phyloP scores from a whole-genome alignment of 2,888 invertebrate species.

The Branchellion lobata region DNA sequence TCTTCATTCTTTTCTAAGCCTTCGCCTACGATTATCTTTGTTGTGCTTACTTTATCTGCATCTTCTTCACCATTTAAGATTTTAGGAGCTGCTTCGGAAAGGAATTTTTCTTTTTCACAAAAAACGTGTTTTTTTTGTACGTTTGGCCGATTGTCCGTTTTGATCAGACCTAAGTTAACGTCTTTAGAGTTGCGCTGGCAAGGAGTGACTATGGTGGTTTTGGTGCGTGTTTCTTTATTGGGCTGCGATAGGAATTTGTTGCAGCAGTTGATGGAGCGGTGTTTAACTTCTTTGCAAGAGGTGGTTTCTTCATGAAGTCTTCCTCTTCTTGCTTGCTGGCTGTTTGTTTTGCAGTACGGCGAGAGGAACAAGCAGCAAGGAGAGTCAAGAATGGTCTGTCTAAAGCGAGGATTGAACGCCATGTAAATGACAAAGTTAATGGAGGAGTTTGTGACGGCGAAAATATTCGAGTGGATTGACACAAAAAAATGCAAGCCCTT shows the following conservation, averaged over 20 bases:
- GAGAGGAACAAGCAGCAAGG: constrained; percentile 32
- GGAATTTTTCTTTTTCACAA: too few species aligned
- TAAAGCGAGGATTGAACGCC: constrained; percentile 52
- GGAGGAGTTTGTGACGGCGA: constrained; percentile 52
- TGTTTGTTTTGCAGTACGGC: background rate
- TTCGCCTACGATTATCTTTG: too few species aligned
- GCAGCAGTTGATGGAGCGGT: background rate
- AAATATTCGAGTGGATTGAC: constrained; percentile 49
- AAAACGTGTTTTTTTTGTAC: too few species aligned
- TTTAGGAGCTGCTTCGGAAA: too few species aligned
- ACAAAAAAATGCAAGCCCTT: constrained; percentile 53
- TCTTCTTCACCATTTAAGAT: too few species aligned
- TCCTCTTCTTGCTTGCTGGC: background rate
- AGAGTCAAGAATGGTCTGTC: constrained; percentile 48
- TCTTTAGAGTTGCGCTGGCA: background rate
- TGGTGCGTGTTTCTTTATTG: background rate
- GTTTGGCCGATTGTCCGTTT: too few species aligned
- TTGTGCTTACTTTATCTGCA: too few species aligned
- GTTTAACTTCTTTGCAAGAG: background rate
- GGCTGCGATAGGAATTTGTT: background rate
- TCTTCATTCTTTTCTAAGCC: too few species aligned
- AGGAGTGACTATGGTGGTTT: background rate
- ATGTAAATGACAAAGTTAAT: constrained; percentile 53
- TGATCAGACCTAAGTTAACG: too few species aligned
- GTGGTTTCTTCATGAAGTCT: background rate